phyloP scores from a whole-genome alignment of 2,888 invertebrate species.

The Drosophila fungiperda region DNA sequence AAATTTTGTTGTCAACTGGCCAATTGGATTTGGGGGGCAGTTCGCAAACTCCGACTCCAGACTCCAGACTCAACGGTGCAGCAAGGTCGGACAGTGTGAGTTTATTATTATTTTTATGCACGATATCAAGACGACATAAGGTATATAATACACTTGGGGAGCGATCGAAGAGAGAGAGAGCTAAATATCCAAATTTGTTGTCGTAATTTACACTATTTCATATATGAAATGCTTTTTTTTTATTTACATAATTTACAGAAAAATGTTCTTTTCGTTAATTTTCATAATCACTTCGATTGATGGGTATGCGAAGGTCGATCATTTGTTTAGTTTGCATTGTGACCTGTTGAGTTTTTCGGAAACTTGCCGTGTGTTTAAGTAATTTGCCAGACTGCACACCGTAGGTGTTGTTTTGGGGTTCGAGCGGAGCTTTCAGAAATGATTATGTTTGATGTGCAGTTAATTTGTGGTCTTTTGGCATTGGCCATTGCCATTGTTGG shows the following conservation, averaged over 20 bases:
- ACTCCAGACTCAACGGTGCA: constrained; percentile 17
- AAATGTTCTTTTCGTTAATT: background rate
- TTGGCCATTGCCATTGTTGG: constrained; percentile 30
- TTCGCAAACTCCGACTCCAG: constrained; percentile 15
- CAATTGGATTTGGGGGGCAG: constrained; percentile 57
- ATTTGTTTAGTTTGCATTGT: background rate
- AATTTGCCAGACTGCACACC: constrained; percentile 69
- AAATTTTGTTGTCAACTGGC: constrained; percentile 84
- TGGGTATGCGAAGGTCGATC: constrained; percentile 18
- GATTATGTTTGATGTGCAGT: constrained; percentile 84
- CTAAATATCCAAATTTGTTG: background rate
- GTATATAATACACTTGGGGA: constrained; percentile 34
- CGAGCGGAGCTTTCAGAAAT: constrained; percentile 80
- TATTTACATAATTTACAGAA: background rate
- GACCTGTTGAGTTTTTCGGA: constrained; percentile 36
- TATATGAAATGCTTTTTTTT: background rate
- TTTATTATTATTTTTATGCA: constrained; percentile 66
- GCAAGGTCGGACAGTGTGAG: constrained; percentile 68
- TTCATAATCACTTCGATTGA: background rate
- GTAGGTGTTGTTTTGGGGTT: constrained; percentile 59
- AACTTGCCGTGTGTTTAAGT: constrained; percentile 72
- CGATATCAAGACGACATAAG: constrained; percentile 9
- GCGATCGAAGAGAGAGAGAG: background rate
- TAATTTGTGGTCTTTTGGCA: constrained; percentile 76
- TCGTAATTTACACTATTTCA: background rate